These are phyloP conservation scores for Mus pahari DNA, from an alignment of 2,113 vertebrate species.

Conservation along the genomic window DNA sequence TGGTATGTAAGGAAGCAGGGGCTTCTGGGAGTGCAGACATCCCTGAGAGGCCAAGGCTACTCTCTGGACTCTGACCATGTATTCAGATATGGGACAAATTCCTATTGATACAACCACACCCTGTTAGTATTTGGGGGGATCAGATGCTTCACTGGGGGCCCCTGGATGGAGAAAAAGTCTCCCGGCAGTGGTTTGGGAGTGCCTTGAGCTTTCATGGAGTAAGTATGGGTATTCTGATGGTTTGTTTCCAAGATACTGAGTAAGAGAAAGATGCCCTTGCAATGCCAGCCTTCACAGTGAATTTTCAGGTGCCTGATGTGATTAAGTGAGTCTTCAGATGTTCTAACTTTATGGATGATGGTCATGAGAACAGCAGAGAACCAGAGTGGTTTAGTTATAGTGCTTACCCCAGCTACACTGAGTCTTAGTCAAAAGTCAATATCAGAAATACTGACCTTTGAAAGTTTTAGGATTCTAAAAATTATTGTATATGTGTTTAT, in stretches of 20 bases:
- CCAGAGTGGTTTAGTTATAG: not conserved
- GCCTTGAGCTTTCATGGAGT: not conserved
- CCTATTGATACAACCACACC: not conserved
- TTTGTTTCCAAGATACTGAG: not conserved
- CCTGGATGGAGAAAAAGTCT: not conserved
- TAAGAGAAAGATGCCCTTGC: not conserved
- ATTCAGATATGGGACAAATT: not conserved
- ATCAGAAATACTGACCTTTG: not conserved
- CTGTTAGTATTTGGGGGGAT: not conserved
- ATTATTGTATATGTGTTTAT: not conserved
- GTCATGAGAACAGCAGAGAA: rapidly evolving
- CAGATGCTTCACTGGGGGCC: not conserved
- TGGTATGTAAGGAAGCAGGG: not conserved
- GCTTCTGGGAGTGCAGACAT: not conserved
- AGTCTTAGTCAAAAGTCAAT: not conserved
- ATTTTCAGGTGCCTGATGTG: too few relatives aligned
- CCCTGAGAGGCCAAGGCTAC: not conserved
- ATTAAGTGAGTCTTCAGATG: not conserved
- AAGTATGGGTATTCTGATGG: not conserved
- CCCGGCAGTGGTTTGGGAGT: not conserved
- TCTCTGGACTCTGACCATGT: not conserved
- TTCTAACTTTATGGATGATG: not conserved
- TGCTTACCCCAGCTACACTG: not conserved
- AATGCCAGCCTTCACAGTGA: too few relatives aligned
- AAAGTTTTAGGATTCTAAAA: not conserved